Conservation (phyloP, 2,888 invertebrate genomes). For the Patella pellucida region DNA sequence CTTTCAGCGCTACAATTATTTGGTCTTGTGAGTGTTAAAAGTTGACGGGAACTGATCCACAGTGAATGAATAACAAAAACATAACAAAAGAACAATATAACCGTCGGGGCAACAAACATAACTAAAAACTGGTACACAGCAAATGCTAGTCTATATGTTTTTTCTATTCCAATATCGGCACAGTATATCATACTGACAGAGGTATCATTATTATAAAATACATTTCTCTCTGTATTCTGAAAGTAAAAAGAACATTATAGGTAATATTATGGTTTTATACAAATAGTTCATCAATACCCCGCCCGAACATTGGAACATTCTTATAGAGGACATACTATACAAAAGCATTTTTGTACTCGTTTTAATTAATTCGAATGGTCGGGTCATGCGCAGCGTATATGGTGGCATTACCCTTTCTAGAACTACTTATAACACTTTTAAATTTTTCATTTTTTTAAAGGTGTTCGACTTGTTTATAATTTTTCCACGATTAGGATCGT, state of each 20-base stretch:
- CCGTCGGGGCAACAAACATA: slow-evolving; percentile 70
- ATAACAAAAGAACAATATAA: slow-evolving; percentile 71
- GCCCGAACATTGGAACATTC: no score
- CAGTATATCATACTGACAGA: slow-evolving; percentile 51
- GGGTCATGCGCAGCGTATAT: no score
- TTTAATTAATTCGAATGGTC: no score
- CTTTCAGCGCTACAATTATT: slow-evolving; percentile 20
- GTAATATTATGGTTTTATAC: no score
- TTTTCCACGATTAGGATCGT: no score
- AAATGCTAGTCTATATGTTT: slow-evolving; percentile 49
- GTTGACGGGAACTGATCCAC: slow-evolving; percentile 71
- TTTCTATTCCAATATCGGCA: slow-evolving; percentile 45
- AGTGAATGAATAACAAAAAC: slow-evolving; percentile 70
- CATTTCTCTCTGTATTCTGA: slow-evolving; percentile 51
- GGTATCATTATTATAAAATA: slow-evolving; percentile 56
- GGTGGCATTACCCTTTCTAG: no score
- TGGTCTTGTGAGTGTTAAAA: slow-evolving; percentile 63
- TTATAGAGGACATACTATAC: no score
- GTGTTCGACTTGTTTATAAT: no score
- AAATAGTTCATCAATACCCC: no score
- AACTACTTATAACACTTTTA: no score
- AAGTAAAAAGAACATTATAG: slow-evolving; percentile 20
- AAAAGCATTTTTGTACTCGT: no score
- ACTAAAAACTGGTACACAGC: slow-evolving; percentile 70
- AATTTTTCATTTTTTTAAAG: no score